Percentiles rank a stretch among this genome's conserved stretches.
Conservation (phyloP, 2,888 invertebrate species). For the Alloplasta piceator region DNA sequence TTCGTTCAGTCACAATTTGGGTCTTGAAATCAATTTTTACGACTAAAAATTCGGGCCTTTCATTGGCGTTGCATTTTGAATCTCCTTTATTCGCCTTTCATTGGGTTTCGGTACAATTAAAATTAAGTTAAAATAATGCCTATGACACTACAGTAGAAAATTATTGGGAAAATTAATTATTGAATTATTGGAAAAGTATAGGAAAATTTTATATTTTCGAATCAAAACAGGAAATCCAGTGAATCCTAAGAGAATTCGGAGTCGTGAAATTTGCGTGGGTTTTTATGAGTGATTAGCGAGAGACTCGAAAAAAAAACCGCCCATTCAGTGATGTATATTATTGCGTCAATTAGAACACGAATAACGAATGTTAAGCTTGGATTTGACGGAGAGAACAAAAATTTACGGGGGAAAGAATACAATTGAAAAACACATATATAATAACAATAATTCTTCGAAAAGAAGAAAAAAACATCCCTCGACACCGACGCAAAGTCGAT, state of each 20-base stretch:
- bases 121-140: too few species aligned
- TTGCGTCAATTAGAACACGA: slow-evolving; percentile 64
- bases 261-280: slow-evolving; percentile 12
- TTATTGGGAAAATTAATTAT: too few species aligned
- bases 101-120: too few species aligned
- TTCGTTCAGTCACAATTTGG: too few species aligned
- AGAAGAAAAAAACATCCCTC: slow-evolving; percentile 7
- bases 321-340: slow-evolving; percentile 35
- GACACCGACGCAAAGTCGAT: slow-evolving; percentile 52
- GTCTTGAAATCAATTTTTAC: too few species aligned
- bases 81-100: too few species aligned
- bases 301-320: slow-evolving; percentile 55
- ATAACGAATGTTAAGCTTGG: slow-evolving; percentile 46
- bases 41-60: too few species aligned
- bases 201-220: slow-evolving; percentile 33
- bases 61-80: too few species aligned
- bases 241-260: slow-evolving; percentile 58
- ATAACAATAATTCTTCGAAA: slow-evolving; percentile 40
- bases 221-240: slow-evolving; percentile 29
- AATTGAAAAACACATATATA: background rate
- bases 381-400: slow-evolving; percentile 28
- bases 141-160: too few species aligned
- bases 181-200: too few species aligned
- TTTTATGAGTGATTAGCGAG: slow-evolving; percentile 67
- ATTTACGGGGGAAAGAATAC: background rate